Evolutionary conservation across 2,888 invertebrate species (phyloP), one percentile per base, ranked within the genome.

Genomic region (Pardosa pseudoannulata): DNA sequence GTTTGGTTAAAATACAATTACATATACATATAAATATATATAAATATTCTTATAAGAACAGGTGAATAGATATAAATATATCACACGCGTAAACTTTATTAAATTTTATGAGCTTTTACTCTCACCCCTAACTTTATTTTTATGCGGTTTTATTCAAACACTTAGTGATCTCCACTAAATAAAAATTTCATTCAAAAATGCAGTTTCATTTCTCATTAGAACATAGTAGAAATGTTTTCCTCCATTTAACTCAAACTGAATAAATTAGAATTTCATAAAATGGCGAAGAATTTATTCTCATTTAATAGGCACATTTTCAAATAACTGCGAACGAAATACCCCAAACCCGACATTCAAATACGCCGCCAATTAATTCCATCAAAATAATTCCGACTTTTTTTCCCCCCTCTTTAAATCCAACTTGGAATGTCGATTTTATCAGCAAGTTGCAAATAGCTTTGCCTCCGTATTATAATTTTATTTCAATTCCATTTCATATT

Each of bases 401-500:
- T 16, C 46, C 16, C 46, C 23, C 16, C 19, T 56, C 23, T 9
- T 56, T 46, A 46, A 46, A 46, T 46, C 7, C 7, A 56, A 19
- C 56, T 56, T 56, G 19, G 3, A 23, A 56, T 23, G 56, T 56
- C 56, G 56, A 56, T 56, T 56, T 56, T 56, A 56, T 56, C 23
- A 56, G 56, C 19, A 56, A 56, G 23, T 56, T 23, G 23, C 56
- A 23, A 56, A 56, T 56, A 46, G 56, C 23, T 56, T 23, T 23
- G 5, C 56, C 16, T 2, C 5, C 23, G 23, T 56, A 23, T 23
- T 6, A 23, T 56, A 56, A 23, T 46, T 13, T 46, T 16, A 46
- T 56, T 56, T 56, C 56, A 56, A 56, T 56, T 56, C 23, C 56
- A 23, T 56, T 23, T 56, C 56, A 56, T 56, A 56, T 56, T 56